phyloP scores from a whole-genome alignment of 2,888 invertebrate species.

The Fragum fragum region DNA sequence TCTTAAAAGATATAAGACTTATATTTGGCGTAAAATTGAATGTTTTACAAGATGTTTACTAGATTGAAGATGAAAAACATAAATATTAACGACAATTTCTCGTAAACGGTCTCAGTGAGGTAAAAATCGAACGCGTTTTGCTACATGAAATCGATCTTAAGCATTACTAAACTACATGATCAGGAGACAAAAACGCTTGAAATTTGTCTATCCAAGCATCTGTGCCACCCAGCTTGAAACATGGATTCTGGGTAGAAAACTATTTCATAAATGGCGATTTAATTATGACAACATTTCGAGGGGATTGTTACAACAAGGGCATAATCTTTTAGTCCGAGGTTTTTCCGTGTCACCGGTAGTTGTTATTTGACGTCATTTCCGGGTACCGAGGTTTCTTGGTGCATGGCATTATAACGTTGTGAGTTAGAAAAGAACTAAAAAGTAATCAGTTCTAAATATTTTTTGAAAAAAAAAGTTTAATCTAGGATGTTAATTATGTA shows the following conservation, averaged over 20 bases:
- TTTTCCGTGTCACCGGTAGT: slow-evolving; percentile 56
- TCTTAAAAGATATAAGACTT: no score
- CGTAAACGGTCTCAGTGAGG: not conserved
- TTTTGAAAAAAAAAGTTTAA: no score
- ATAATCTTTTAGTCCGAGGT: slow-evolving; percentile 57
- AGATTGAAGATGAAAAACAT: no score
- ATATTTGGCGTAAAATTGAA: no score
- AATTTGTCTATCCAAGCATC: slow-evolving; percentile 28
- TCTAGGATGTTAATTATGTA: no score
- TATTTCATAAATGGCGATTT: slow-evolving; percentile 59
- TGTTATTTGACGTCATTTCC: slow-evolving; percentile 45
- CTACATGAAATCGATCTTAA: slow-evolving; percentile 32
- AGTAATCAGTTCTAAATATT: no score
- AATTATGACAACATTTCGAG: slow-evolving; percentile 55
- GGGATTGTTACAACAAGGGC: slow-evolving; percentile 38
- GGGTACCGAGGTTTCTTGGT: slow-evolving; percentile 12
- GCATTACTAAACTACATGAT: slow-evolving; percentile 25
- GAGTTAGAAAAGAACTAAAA: no score
- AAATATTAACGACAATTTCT: no score
- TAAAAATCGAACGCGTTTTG: slow-evolving; percentile 1
- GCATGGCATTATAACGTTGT: not conserved
- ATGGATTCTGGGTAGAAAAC: slow-evolving; percentile 44
- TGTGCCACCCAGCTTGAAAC: slow-evolving; percentile 46
- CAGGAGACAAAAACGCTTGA: slow-evolving; percentile 29
- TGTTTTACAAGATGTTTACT: no score